These are phyloP conservation scores for Pantherophis guttatus DNA, from an alignment of 2,113 vertebrate genomes.

Conservation along the genomic window DNA sequence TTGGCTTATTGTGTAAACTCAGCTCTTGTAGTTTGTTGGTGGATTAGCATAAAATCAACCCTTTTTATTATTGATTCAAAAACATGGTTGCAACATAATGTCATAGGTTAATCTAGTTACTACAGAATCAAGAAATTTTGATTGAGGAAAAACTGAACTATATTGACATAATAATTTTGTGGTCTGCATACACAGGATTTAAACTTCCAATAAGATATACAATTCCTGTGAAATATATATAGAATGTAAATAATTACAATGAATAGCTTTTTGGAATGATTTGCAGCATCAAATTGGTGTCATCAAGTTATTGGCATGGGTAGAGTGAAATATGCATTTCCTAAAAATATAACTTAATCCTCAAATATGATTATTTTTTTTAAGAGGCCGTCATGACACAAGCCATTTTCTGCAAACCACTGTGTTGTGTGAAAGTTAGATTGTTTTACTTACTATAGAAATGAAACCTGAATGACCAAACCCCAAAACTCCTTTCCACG, in stretches of 20 bases:
- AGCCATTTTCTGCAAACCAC: neutral
- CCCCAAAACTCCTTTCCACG: neutral
- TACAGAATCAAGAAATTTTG: neutral
- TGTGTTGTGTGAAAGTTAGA: conserved; percentile 17
- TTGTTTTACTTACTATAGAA: conserved; percentile 24
- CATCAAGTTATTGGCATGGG: neutral
- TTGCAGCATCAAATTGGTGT: neutral
- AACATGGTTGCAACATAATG: neutral
- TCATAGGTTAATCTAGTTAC: neutral
- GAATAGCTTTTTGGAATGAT: neutral
- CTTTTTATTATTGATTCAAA: neutral
- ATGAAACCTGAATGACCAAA: conserved; percentile 39
- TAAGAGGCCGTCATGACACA: neutral
- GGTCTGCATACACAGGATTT: neutral
- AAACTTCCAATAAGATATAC: neutral
- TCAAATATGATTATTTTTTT: neutral
- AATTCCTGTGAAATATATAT: neutral
- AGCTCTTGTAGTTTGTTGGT: neutral
- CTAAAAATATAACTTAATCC: neutral
- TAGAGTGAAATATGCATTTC: neutral
- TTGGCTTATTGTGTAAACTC: neutral
- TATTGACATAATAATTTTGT: neutral
- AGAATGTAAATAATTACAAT: neutral
- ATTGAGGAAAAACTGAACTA: neutral
- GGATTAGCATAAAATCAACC: neutral